These are phyloP conservation scores for Crepidodera aurea DNA, from an alignment of 2,888 invertebrate genomes.

Conservation along the genomic window DNA sequence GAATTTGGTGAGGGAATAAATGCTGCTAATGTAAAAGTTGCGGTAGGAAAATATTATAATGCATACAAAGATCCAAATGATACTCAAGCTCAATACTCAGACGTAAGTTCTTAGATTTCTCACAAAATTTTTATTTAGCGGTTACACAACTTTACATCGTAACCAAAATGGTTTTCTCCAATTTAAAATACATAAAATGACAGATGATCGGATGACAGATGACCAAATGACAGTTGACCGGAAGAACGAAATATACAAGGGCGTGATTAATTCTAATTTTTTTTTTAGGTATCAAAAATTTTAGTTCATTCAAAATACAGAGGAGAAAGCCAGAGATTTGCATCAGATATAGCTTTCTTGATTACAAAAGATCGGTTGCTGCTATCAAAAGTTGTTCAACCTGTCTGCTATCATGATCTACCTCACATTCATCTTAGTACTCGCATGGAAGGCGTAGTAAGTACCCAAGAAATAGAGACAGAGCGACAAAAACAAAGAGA, in stretches of 20 bases:
- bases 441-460: slow-evolving; percentile 44
- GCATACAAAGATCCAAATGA: slow-evolving; percentile 48
- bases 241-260: too few relatives aligned
- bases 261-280: too few relatives aligned
- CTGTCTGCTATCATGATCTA: slow-evolving; percentile 53
- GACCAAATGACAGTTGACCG: too few relatives aligned
- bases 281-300: slow-evolving; percentile 46
- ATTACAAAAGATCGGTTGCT: slow-evolving; percentile 49
- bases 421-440: slow-evolving; percentile 17
- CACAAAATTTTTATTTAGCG: too few relatives aligned
- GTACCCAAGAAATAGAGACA: too few relatives aligned
- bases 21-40: slow-evolving; percentile 42
- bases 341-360: slow-evolving; percentile 56
- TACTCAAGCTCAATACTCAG: slow-evolving; percentile 48
- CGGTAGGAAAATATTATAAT: slow-evolving; percentile 55
- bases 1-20: slow-evolving; percentile 28
- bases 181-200: too few relatives aligned
- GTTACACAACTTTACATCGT: background rate
- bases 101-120: slow-evolving; percentile 46
- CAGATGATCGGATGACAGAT: too few relatives aligned
- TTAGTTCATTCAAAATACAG: slow-evolving; percentile 42
- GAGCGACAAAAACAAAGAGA: too few relatives aligned
- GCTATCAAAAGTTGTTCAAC: slow-evolving; percentile 53
- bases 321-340: slow-evolving; percentile 46
- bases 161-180: too few relatives aligned